phyloP scores from a whole-genome alignment of 2,797 vertebrate species.

The Eutrigla gurnardus region DNA sequence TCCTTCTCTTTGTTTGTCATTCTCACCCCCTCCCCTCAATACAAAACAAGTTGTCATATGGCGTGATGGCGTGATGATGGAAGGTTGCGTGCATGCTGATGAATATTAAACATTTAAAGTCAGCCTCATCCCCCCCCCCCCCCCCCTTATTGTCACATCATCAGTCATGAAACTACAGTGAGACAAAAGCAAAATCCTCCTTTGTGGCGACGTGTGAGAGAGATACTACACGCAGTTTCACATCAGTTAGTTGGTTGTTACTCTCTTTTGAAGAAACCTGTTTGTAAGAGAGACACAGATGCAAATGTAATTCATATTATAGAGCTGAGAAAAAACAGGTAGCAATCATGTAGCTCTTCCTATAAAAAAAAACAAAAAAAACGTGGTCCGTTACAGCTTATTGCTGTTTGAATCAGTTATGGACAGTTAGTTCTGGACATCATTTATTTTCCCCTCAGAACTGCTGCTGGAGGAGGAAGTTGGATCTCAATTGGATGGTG shows the following conservation, averaged over 20 bases:
- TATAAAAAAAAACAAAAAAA: not conserved
- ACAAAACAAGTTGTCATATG: slow-evolving; percentile 41
- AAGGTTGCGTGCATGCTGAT: slow-evolving; percentile 53
- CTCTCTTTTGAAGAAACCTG: slow-evolving; percentile 18
- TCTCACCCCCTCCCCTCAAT: slow-evolving; percentile 10
- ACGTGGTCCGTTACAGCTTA: not conserved
- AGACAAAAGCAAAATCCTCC: slow-evolving; percentile 51
- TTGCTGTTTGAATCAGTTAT: slow-evolving; percentile 20
- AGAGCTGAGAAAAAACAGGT: slow-evolving; percentile 9
- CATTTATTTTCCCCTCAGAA: not conserved
- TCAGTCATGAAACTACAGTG: slow-evolving; percentile 36
- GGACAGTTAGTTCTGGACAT: no score
- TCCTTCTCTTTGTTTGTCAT: not conserved
- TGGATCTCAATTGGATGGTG: not conserved
- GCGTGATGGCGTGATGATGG: slow-evolving; percentile 62
- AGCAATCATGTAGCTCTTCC: not conserved
- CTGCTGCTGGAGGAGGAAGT: slow-evolving; percentile 35
- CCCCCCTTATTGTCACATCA: slow-evolving; percentile 33
- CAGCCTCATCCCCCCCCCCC: slow-evolving; percentile 1
- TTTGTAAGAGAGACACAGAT: slow-evolving; percentile 7
- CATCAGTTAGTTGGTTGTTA: slow-evolving; percentile 23
- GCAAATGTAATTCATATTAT: slow-evolving; percentile 34
- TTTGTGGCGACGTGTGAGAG: slow-evolving; percentile 12
- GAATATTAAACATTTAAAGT: slow-evolving; percentile 73
- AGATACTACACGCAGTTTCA: slow-evolving; percentile 15